These are phyloP conservation scores for Nyctereutes procyonoides DNA, from an alignment of 2,113 vertebrate genomes.

Conservation along the genomic window DNA sequence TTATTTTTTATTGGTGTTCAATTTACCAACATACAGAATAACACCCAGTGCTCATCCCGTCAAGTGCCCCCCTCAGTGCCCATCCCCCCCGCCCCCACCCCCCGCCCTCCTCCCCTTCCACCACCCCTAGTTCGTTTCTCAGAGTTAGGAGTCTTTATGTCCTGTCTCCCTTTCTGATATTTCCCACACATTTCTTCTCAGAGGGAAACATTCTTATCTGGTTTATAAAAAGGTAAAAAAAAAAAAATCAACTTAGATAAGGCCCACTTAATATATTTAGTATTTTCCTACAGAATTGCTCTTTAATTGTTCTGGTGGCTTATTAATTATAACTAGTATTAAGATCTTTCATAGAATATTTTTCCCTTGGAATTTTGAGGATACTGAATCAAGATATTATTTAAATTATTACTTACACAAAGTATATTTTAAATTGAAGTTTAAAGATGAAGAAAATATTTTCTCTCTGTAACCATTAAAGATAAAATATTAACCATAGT, in stretches of 20 bases:
- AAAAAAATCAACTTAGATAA: background rate
- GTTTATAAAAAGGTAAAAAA: constrained; percentile 29
- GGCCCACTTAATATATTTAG: background rate
- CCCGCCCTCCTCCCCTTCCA: too few species aligned
- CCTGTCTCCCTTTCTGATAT: too few species aligned
- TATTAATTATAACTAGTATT: background rate
- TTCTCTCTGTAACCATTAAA: constrained; percentile 17
- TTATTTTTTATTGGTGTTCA: too few species aligned
- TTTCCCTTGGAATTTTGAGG: background rate
- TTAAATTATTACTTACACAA: constrained; percentile 8
- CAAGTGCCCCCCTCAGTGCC: too few species aligned
- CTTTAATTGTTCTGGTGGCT: background rate
- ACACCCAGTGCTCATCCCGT: too few species aligned
- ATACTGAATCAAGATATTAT: background rate
- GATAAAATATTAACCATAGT: constrained; percentile 10
- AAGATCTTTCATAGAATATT: background rate
- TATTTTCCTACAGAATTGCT: constrained; percentile 20
- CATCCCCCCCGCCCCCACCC: too few species aligned
- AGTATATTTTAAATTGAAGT: constrained; percentile 1
- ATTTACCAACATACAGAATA: too few species aligned
- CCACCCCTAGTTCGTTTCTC: too few species aligned
- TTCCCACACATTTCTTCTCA: too few species aligned
- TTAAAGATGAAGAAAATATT: background rate
- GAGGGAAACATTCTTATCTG: background rate
- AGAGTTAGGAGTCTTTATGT: too few species aligned